These are phyloP conservation scores for Cercopithecus mona DNA, from an alignment of 2,113 vertebrate species.

Conservation along the genomic window DNA sequence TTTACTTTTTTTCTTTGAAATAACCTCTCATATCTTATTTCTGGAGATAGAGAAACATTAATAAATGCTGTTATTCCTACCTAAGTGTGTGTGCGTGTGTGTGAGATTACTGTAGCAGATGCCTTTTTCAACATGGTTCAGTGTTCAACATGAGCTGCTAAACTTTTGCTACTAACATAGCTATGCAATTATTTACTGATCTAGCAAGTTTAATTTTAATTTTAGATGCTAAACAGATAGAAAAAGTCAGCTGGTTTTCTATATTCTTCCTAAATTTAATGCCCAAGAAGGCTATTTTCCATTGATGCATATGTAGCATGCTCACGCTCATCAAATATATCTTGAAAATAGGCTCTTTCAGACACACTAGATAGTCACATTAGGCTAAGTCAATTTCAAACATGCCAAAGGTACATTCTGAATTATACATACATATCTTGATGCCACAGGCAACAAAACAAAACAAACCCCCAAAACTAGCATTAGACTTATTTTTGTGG, in stretches of 20 bases:
- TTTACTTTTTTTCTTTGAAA: neutral
- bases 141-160: neutral
- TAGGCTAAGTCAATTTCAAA: neutral
- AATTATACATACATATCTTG: neutral
- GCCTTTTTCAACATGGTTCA: neutral
- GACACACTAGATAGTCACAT: neutral
- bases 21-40: neutral
- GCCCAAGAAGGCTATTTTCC: neutral
- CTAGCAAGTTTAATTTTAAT: neutral
- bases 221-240: neutral
- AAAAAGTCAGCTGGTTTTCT: neutral
- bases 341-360: neutral
- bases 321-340: neutral
- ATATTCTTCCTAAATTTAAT: neutral
- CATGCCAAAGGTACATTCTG: neutral
- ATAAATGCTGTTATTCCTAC: neutral
- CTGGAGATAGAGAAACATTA: neutral
- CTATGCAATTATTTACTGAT: neutral
- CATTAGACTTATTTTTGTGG: slow-evolving; percentile 37
- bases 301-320: neutral
- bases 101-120: neutral
- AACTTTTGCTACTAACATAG: neutral
- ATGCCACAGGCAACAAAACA: neutral
- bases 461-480: neutral
- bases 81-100: neutral